These are phyloP conservation scores for Cyanoramphus novaezelandiae DNA, from an alignment of 2,113 vertebrate genomes.

Conservation along the genomic window DNA sequence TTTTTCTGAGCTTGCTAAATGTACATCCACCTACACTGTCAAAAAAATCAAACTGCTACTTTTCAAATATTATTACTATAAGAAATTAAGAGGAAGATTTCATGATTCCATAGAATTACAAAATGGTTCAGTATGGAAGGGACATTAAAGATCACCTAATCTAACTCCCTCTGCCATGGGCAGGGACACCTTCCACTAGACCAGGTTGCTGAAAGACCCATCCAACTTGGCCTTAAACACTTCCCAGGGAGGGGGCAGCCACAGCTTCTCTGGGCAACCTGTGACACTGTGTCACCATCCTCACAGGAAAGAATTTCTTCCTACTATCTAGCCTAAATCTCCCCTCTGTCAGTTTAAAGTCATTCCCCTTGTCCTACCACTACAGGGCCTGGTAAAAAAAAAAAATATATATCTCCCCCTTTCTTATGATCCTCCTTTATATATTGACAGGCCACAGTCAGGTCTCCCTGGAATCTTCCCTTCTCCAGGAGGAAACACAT, in stretches of 20 bases:
- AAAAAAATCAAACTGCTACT: not conserved
- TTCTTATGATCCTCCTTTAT: not conserved
- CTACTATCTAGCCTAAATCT: accelerated
- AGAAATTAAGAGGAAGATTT: not conserved
- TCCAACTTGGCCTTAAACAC: not conserved
- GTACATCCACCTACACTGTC: not conserved
- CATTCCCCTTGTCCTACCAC: not conserved
- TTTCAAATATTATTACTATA: not conserved
- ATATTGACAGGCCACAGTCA: accelerated
- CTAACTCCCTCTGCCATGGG: accelerated
- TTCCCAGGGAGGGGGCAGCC: not conserved
- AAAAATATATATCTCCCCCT: not conserved
- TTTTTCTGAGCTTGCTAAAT: not conserved
- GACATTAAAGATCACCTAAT: not conserved
- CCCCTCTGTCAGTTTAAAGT: not conserved
- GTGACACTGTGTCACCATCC: not conserved
- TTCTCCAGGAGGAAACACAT: not conserved
- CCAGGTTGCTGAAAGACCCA: not conserved
- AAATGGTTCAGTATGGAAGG: not conserved
- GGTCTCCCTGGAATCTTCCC: not conserved
- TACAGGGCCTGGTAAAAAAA: not conserved
- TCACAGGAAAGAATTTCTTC: accelerated
- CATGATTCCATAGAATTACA: not conserved
- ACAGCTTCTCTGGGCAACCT: not conserved
- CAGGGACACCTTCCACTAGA: not conserved